Evolutionary conservation across 2,888 invertebrate species (phyloP).

Genomic region (Drosophila barbarae): DNA sequence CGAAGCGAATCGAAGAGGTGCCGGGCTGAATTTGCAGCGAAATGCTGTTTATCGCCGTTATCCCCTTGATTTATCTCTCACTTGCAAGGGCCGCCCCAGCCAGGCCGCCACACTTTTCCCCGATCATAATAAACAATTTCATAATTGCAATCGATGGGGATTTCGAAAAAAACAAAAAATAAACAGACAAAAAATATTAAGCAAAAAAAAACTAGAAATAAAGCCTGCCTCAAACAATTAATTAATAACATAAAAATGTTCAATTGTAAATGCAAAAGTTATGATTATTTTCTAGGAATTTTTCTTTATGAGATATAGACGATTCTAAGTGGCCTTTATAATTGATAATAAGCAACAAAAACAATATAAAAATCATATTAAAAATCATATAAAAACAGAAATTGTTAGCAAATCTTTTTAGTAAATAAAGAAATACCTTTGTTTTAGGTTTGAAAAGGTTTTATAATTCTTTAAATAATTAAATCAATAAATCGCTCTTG

Average conservation of each 20-base stretch:
- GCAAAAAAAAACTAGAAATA: background rate
- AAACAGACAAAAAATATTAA: too few relatives aligned
- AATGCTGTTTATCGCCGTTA: conserved; percentile 65
- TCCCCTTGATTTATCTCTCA: conserved; percentile 71
- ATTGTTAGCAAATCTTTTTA: background rate
- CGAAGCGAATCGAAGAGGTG: conserved; percentile 23
- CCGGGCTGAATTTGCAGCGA: conserved; percentile 42
- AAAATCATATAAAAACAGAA: too few relatives aligned
- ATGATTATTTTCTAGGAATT: background rate
- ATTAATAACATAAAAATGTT: too few relatives aligned
- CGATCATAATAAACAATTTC: conserved; percentile 31
- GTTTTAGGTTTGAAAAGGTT: background rate
- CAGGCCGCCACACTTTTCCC: conserved; percentile 28
- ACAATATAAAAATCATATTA: too few relatives aligned
- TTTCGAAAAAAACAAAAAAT: background rate
- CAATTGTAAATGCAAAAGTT: background rate
- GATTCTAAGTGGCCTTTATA: too few relatives aligned
- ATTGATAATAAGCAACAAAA: too few relatives aligned
- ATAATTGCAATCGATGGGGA: conserved; percentile 21
- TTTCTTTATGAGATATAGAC: too few relatives aligned
- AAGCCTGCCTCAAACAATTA: background rate
- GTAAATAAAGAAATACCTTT: background rate
- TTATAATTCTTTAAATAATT: background rate
- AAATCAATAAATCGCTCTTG: background rate
- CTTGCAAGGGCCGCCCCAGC: conserved; percentile 49